A percentile compares a stretch with the other conserved stretches of the same genome.
These are phyloP conservation scores for Patella caerulea DNA, from an alignment of 2,888 invertebrate species.

Conservation along the genomic window DNA sequence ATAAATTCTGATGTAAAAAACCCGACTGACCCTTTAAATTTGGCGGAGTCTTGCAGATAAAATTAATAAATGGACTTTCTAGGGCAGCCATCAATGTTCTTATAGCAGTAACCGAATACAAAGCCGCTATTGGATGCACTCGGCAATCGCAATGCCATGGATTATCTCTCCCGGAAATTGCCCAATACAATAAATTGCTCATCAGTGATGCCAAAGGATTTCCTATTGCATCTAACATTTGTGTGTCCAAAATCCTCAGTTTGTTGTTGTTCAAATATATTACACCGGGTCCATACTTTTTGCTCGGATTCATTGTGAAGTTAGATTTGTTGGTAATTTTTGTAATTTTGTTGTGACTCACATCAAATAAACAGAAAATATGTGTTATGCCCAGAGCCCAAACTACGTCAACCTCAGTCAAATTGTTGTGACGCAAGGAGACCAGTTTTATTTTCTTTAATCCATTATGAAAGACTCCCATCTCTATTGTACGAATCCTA, in stretches of 20 bases:
- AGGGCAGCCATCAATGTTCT: neutral
- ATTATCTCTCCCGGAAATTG: neutral
- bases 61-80: too few species aligned
- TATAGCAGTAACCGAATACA: neutral
- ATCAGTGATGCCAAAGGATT: neutral
- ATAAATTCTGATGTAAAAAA: too few species aligned
- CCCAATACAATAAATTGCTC: neutral
- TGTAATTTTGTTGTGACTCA: neutral
- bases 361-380: neutral
- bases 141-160: neutral
- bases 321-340: neutral
- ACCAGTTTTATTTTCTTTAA: neutral
- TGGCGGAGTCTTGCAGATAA: too few species aligned
- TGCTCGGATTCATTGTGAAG: too few species aligned
- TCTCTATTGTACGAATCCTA: neutral
- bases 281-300: neutral
- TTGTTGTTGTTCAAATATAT: neutral
- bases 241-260: neutral
- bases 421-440: neutral
- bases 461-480: neutral
- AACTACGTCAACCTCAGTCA: neutral
- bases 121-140: neutral
- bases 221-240: neutral
- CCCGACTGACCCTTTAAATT: too few species aligned
- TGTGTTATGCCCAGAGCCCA: neutral